Percentiles rank a stretch among this genome's conserved stretches.
Conservation (phyloP, 2,888 invertebrate species). For the Acanthosepion lycidas region DNA sequence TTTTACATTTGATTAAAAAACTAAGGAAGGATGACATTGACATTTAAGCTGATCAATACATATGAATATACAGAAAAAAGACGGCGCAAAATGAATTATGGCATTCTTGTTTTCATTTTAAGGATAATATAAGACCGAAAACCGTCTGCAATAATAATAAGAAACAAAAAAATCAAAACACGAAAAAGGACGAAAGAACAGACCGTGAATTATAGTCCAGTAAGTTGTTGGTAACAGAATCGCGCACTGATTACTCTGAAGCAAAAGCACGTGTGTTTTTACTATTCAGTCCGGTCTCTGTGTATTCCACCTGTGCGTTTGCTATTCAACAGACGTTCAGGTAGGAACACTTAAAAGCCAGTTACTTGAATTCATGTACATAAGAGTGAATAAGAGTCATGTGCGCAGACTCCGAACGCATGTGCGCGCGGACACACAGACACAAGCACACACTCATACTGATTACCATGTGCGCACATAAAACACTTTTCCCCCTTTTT, state of each 20-base stretch:
- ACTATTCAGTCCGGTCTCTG: neutral
- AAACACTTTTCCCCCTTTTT: neutral
- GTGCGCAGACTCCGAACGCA: constrained; percentile 23
- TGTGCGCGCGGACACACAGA: neutral
- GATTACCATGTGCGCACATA: neutral
- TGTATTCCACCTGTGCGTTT: neutral
- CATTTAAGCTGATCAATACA: no score
- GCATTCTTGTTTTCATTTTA: neutral
- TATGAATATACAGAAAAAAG: no score
- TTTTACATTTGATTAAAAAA: no score
- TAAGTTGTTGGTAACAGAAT: neutral
- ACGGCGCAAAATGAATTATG: no score
- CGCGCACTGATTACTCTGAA: neutral
- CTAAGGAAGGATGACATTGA: no score
- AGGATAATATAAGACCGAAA: neutral
- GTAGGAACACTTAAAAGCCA: constrained; percentile 4
- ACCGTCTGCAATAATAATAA: neutral
- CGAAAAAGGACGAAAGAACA: neutral
- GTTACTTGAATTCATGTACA: neutral
- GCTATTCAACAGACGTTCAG: neutral
- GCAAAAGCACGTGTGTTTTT: neutral
- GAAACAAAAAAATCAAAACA: neutral
- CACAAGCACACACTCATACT: neutral
- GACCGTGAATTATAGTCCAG: neutral
- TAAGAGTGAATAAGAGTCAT: neutral